Conservation (phyloP, 2,888 invertebrate genomes). For the Altica lythri region DNA sequence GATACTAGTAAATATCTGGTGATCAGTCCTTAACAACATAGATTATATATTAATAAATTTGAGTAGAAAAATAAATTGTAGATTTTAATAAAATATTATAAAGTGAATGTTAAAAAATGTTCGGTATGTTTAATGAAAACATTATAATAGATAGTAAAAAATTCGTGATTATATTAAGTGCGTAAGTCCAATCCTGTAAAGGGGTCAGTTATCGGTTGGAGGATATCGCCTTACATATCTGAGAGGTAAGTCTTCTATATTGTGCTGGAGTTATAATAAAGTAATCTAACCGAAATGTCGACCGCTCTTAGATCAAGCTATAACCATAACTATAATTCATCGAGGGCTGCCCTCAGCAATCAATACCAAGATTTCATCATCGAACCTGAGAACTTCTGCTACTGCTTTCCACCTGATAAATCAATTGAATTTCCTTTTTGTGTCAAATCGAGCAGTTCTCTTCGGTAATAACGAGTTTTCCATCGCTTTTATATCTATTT, state of each 20-base stretch:
- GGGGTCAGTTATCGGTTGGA: constrained; percentile 55
- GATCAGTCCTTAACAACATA: too few relatives aligned
- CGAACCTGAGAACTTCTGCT: constrained; percentile 46
- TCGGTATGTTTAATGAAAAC: too few relatives aligned
- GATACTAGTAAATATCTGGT: too few relatives aligned
- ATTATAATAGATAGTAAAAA: too few relatives aligned
- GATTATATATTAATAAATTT: too few relatives aligned
- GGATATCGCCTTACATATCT: constrained; percentile 56
- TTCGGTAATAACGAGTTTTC: constrained; percentile 15
- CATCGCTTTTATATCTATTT: constrained; percentile 22
- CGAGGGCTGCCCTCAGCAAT: constrained; percentile 47
- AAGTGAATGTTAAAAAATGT: too few relatives aligned
- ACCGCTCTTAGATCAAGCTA: constrained; percentile 52
- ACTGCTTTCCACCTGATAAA: constrained; percentile 56
- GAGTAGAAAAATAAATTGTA: too few relatives aligned
- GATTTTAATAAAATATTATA: too few relatives aligned
- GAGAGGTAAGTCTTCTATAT: constrained; percentile 52
- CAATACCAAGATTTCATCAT: constrained; percentile 41
- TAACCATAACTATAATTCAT: constrained; percentile 59
- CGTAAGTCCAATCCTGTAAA: constrained; percentile 2
- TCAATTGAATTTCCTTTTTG: constrained; percentile 48
- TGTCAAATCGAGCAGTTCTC: constrained; percentile 18
- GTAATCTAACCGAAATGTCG: constrained; percentile 56
- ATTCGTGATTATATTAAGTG: too few relatives aligned
- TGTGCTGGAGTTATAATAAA: constrained; percentile 56